These are phyloP conservation scores for Nomada lathburiana DNA, from an alignment of 2,888 invertebrate genomes.

Conservation along the genomic window DNA sequence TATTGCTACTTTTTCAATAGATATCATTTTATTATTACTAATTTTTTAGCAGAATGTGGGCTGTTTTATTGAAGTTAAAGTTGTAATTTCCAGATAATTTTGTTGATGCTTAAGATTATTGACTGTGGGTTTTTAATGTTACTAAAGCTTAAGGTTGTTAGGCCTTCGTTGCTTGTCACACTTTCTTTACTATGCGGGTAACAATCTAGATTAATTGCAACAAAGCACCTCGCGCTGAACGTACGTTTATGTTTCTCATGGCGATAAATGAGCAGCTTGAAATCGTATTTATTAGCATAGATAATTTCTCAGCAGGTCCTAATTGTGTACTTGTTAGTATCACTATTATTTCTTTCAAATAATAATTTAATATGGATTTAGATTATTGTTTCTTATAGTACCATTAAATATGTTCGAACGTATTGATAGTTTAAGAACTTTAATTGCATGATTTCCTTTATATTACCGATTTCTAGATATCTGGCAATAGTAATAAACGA, in stretches of 20 bases:
- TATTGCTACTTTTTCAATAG: neutral
- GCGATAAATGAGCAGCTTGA: neutral
- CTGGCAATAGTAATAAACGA: neutral
- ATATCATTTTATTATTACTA: neutral
- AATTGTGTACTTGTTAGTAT: neutral
- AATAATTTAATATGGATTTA: too few species aligned
- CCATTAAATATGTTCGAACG: too few species aligned
- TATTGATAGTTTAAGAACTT: too few species aligned
- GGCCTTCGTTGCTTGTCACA: conserved; percentile 9
- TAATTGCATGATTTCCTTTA: too few species aligned
- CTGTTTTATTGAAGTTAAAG: neutral
- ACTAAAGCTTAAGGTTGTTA: conserved; percentile 4
- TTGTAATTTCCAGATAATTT: neutral
- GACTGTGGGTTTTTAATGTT: neutral
- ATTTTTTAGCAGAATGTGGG: neutral
- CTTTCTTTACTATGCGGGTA: conserved; percentile 19
- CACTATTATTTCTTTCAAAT: neutral
- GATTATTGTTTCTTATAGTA: too few species aligned
- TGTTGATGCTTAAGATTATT: neutral
- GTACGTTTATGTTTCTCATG: neutral
- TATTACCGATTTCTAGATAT: too few species aligned
- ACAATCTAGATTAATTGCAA: conserved; percentile 5
- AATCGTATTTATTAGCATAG: neutral
- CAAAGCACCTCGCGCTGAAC: neutral
- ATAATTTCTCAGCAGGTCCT: neutral